These are phyloP conservation scores for Pelochelys cantorii DNA, from an alignment of 2,797 vertebrate species.

Conservation along the genomic window DNA sequence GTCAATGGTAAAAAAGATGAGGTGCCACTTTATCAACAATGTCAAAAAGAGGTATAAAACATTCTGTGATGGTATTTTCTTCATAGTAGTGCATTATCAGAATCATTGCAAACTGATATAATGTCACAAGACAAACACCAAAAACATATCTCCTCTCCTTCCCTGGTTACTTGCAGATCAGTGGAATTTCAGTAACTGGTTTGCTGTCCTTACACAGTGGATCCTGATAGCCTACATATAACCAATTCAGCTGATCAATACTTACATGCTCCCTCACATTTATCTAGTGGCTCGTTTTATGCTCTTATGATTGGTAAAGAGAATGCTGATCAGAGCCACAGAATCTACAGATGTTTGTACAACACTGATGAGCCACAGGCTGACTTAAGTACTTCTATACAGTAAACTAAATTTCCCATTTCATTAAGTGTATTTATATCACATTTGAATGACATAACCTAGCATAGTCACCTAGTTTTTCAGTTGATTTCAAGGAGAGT, in stretches of 20 bases:
- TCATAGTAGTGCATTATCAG: constrained; percentile 19
- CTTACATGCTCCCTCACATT: background rate
- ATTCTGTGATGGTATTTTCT: background rate
- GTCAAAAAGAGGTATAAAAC: background rate
- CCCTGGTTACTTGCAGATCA: constrained; percentile 5
- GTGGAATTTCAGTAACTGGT: background rate
- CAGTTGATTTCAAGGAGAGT: background rate
- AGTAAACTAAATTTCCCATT: background rate
- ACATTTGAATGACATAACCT: background rate
- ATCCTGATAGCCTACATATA: background rate
- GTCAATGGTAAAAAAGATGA: background rate
- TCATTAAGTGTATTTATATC: background rate
- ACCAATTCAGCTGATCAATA: background rate
- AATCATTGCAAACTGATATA: background rate
- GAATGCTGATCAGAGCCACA: constrained; percentile 7
- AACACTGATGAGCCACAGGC: background rate
- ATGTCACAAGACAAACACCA: background rate
- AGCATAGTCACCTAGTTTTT: background rate
- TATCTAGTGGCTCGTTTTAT: constrained; percentile 27
- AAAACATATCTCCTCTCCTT: background rate
- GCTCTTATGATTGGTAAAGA: constrained; percentile 9
- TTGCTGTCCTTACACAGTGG: background rate
- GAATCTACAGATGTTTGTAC: constrained; percentile 13
- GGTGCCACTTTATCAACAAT: background rate
- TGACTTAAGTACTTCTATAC: background rate